Evolutionary conservation across 2,888 invertebrate genomes (phyloP).

Genomic region (Willowsia nigromaculata): DNA sequence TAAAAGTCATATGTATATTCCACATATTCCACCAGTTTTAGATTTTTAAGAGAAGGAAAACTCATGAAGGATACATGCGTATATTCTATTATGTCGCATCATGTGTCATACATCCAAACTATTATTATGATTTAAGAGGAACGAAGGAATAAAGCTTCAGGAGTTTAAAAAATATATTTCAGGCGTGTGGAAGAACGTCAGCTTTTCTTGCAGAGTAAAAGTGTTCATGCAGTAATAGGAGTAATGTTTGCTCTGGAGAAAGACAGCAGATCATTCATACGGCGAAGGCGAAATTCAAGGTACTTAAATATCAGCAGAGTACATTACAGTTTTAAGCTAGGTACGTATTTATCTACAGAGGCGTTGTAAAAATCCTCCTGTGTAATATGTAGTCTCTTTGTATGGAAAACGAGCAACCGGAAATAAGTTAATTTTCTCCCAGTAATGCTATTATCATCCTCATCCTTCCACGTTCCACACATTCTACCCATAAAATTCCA

Average conservation of each 20-base stretch:
- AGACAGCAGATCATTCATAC: too few relatives aligned
- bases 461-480: neutral
- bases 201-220: too few relatives aligned
- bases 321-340: neutral
- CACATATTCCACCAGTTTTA: too few relatives aligned
- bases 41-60: too few relatives aligned
- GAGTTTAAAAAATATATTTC: slow-evolving; percentile 9
- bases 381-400: slow-evolving; percentile 28
- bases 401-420: slow-evolving; percentile 21
- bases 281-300: too few relatives aligned
- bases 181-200: neutral
- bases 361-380: neutral
- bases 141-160: neutral
- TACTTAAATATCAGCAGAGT: neutral
- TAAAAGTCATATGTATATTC: neutral
- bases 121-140: slow-evolving; percentile 25
- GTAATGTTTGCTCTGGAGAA: too few relatives aligned
- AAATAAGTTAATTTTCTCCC: slow-evolving; percentile 35
- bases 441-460: slow-evolving; percentile 12
- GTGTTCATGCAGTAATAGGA: too few relatives aligned
- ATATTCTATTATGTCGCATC: too few relatives aligned
- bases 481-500: too few relatives aligned
- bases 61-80: too few relatives aligned
- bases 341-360: neutral
- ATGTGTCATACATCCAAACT: neutral